Percentiles rank a stretch among this genome's conserved stretches.
These are phyloP conservation scores for Hypercompe scribonia DNA, from an alignment of 2,888 invertebrate genomes.

Conservation along the genomic window DNA sequence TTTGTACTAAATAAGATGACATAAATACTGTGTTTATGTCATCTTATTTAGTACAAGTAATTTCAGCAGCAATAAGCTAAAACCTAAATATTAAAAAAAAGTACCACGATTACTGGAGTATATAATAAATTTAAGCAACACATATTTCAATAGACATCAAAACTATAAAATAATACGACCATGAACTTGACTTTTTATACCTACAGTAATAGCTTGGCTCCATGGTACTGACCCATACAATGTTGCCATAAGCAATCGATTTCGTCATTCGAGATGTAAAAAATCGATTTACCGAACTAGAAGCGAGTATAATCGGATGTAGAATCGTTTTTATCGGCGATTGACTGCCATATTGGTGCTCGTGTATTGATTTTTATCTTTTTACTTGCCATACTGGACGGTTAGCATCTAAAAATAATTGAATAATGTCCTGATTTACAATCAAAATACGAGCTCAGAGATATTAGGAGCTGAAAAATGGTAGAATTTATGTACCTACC, in stretches of 20 bases:
- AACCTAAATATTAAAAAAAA: not conserved
- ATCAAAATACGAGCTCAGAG: not conserved
- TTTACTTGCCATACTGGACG: conserved; percentile 48
- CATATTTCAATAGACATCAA: conserved; percentile 33
- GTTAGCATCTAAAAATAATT: conserved; percentile 35
- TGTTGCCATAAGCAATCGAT: conserved; percentile 73
- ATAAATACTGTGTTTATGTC: no score
- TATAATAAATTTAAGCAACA: conserved; percentile 40
- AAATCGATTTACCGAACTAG: conserved; percentile 72
- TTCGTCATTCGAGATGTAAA: conserved; percentile 68
- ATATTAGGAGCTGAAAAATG: conserved; percentile 1
- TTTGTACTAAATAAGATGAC: no score
- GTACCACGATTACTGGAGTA: conserved; percentile 20
- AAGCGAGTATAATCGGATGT: conserved; percentile 70
- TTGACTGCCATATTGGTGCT: conserved; percentile 69
- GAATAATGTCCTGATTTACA: conserved; percentile 24
- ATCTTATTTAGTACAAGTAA: no score
- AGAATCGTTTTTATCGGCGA: conserved; percentile 74
- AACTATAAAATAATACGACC: conserved; percentile 50
- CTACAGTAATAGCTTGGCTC: conserved; percentile 50
- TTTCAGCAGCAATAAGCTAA: no score
- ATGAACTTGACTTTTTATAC: conserved; percentile 53
- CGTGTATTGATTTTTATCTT: conserved; percentile 65
- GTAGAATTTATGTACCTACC: not conserved
- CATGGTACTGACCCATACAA: conserved; percentile 65